Evolutionary conservation across 2,113 vertebrate species (phyloP).

Genomic region (Labeo rohita): DNA sequence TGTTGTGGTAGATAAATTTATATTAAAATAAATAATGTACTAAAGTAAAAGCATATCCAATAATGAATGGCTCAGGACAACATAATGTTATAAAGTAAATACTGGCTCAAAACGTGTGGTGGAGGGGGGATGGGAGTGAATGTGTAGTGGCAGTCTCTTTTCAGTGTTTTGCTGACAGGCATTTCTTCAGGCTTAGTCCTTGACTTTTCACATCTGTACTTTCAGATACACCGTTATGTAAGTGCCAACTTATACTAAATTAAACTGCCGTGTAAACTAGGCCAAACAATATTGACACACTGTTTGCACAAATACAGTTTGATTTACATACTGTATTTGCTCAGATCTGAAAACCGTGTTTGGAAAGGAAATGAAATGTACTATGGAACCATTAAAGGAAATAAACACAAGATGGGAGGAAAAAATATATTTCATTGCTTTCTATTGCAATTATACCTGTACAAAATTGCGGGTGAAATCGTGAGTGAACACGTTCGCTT

Average conservation of each 20-base stretch:
- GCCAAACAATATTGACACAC: neutral
- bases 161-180: constrained; percentile 1
- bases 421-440: too few relatives aligned
- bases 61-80: neutral
- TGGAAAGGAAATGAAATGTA: too few relatives aligned
- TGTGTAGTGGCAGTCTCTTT: neutral
- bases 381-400: too few relatives aligned
- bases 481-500: too few relatives aligned
- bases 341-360: too few relatives aligned
- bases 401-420: too few relatives aligned
- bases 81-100: neutral
- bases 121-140: neutral
- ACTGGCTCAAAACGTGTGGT: neutral
- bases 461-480: too few relatives aligned
- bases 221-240: neutral
- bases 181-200: neutral
- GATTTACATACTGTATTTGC: too few relatives aligned
- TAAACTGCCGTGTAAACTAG: neutral
- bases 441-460: too few relatives aligned
- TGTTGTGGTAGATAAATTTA: neutral
- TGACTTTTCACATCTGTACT: neutral
- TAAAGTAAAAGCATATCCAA: constrained; percentile 2
- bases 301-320: neutral
- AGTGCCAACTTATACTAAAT: neutral
- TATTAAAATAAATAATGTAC: too few relatives aligned